Base-by-base conservation (phyloP, 2,888 invertebrate genomes). In the Cerastoderma edule region DNA sequence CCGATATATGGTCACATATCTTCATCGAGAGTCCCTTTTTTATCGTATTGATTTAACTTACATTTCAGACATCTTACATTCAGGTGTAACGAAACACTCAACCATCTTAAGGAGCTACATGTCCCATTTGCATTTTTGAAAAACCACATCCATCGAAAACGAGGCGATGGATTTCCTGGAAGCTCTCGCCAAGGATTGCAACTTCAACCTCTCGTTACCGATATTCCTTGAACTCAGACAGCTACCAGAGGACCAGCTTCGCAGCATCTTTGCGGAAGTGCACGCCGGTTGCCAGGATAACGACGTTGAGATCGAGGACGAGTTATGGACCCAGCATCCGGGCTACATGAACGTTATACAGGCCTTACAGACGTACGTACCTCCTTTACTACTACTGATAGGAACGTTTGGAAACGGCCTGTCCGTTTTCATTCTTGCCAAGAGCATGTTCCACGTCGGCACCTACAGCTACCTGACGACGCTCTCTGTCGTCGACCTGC, bases 341-440 rank as follows among this genome's bases (percentile, higher is more conserved):
- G 63, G 75, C 33, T 81, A 78, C 35, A 78, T 81, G 78, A 16
- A 65, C 4, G 67, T 73, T 0, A 69, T 65, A 6, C 13, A 33
- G 8, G 30, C 60, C n/a, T 72, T 92, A 6, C 71, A 86, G n/a
- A 71, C 90, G 27, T 91, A 89, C 71, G 75, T 91, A 3, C 91
- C 91, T 0, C 90, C 91, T 0, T 78, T 92, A 13, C 81, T 92
- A 10, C 80, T 92, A 32, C 70, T 91, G 13, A 63, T 91, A n/a
- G 92, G 92, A 24, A 91, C 91, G 3, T 86, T 92, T 60, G 92
- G 92, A n/a, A 92, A 92, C 80, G 69, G 90, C 13, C 83, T 92
- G 54, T 88, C 91, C 1, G 89, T 92, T 70, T 77, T 90, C 24
- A 88, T 92, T 54, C 83, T 92, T 50, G 82, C 89, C 5, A 82